These are phyloP conservation scores for Penaeus chinensis DNA, from an alignment of 1,140 invertebrate species.

Conservation along the genomic window DNA sequence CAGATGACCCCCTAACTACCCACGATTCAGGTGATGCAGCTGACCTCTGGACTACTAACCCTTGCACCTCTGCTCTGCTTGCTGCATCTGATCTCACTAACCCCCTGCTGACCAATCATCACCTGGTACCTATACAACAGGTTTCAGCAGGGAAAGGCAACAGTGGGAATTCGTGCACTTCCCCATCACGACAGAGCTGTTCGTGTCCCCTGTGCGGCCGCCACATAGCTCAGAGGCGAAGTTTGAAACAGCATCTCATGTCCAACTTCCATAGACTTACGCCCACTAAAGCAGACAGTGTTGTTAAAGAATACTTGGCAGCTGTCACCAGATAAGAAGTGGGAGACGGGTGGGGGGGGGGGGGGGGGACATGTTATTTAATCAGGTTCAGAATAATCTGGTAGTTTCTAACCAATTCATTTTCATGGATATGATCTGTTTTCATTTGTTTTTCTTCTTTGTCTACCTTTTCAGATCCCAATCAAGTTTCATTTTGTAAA, in stretches of 20 bases:
- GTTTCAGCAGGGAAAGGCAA: constrained; percentile 30
- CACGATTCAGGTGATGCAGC: constrained; percentile 54
- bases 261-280: constrained; percentile 62
- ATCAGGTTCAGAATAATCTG: constrained; percentile 37
- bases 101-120: constrained; percentile 50
- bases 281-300: constrained; percentile 60
- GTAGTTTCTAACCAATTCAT: constrained; percentile 1
- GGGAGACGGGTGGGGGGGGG: background rate
- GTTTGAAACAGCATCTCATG: constrained; percentile 64
- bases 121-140: constrained; percentile 52
- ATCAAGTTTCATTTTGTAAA: no score
- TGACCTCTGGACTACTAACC: constrained; percentile 59
- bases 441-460: no score
- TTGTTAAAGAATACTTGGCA: constrained; percentile 59
- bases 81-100: constrained; percentile 58
- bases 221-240: constrained; percentile 62
- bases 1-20: constrained; percentile 42
- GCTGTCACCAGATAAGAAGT: constrained; percentile 42
- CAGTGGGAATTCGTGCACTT: constrained; percentile 40
- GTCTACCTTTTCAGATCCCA: no score
- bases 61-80: constrained; percentile 59
- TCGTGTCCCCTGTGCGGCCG: constrained; percentile 62
- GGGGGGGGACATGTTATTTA: background rate
- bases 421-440: no score
- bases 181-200: constrained; percentile 62